phyloP scores from a whole-genome alignment of 2,797 vertebrate genomes.

The Myotis daubentonii region DNA sequence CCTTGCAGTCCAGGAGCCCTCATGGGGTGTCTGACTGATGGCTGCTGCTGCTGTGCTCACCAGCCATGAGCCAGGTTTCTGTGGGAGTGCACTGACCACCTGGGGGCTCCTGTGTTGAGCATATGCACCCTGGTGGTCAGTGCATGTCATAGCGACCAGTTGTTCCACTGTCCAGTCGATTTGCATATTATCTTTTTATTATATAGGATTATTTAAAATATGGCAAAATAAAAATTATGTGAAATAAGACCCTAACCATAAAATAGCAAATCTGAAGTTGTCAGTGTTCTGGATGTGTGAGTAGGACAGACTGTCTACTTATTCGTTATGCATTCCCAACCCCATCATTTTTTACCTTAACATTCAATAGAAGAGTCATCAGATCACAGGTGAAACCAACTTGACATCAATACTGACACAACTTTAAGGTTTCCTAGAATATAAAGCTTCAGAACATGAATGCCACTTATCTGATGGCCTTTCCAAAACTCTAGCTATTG shows the following conservation, averaged over 20 bases:
- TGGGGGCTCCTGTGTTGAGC: too few species aligned
- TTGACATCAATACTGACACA: constrained; percentile 7
- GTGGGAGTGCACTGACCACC: too few species aligned
- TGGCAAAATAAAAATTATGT: not conserved
- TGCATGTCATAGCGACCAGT: too few species aligned
- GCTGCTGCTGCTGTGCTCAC: too few species aligned
- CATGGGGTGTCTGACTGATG: too few species aligned
- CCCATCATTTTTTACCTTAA: not conserved
- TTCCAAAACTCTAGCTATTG: not conserved
- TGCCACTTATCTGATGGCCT: not conserved
- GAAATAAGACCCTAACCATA: not conserved
- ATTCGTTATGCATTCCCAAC: not conserved
- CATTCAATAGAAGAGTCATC: not conserved
- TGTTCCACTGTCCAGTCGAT: too few species aligned
- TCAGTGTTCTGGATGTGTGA: not conserved
- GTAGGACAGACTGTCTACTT: not conserved
- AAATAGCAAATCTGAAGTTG: constrained; percentile 3
- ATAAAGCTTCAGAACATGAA: not conserved
- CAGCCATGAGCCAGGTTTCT: too few species aligned
- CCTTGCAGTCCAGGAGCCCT: too few species aligned
- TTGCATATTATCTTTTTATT: too few species aligned
- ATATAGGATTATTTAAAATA: not conserved
- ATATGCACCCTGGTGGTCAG: too few species aligned
- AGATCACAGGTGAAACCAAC: not conserved
- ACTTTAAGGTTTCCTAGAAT: not conserved